These are phyloP conservation scores for Nothocercus julius DNA, from an alignment of 2,113 vertebrate species.

Conservation along the genomic window DNA sequence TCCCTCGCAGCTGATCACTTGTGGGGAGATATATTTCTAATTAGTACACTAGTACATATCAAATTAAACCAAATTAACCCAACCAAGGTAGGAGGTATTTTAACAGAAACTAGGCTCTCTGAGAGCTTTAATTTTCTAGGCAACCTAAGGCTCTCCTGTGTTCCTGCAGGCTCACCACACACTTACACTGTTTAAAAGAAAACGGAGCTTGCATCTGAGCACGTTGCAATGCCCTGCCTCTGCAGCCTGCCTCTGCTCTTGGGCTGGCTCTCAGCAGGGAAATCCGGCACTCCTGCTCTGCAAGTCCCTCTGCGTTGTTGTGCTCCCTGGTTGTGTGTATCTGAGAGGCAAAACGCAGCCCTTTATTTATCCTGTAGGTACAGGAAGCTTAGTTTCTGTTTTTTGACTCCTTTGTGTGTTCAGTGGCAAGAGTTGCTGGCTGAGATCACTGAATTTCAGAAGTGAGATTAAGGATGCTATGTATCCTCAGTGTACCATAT, in stretches of 20 bases:
- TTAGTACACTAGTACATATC: constrained; percentile 11
- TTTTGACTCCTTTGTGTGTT: background rate
- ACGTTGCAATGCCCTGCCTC: background rate
- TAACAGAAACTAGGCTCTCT: background rate
- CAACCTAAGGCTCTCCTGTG: background rate
- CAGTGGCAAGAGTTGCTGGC: background rate
- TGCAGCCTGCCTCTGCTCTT: background rate
- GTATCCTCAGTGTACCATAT: background rate
- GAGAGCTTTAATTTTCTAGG: constrained; percentile 2
- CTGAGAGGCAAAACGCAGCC: background rate
- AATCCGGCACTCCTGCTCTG: background rate
- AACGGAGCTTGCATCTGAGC: background rate
- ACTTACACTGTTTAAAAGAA: background rate
- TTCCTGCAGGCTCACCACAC: background rate
- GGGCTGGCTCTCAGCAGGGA: background rate
- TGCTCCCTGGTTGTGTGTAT: background rate
- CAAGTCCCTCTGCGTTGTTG: background rate
- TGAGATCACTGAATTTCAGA: background rate
- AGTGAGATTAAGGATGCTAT: background rate
- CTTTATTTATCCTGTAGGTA: background rate
- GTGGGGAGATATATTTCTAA: constrained; percentile 5
- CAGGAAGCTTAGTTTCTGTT: background rate
- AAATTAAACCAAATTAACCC: constrained; percentile 13
- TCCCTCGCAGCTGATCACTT: background rate
- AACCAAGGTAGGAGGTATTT: background rate